Evolutionary conservation across 1,140 invertebrate species (phyloP), one percentile per base, ranked within the genome.

Genomic region (Pogonomyrmex barbatus): DNA sequence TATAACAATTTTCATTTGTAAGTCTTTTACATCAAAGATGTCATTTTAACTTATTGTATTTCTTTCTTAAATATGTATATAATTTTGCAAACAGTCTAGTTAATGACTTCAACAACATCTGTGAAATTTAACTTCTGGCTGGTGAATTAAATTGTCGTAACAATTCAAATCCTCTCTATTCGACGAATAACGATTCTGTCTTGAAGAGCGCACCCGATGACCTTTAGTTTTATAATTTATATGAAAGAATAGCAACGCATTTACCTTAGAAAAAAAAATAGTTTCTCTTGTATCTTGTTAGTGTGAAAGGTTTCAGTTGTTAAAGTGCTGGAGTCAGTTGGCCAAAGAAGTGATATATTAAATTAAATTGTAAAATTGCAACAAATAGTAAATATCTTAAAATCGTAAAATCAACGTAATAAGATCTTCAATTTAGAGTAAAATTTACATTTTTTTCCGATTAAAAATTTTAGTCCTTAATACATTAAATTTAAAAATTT

Each of bases 191-290:
- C 79, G 78, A 77, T 92, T 91, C 89, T 83, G 81, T 76, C 88
- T 88, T 71, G 87, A 85, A 89, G 81, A 86, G 85, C 79, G 88
- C 14, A 45, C 90, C 88, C 91, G 87, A 87, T 93, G 91, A 93
- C 91, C 92, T 93, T 93, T 93, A 92, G 79, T 47, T 62, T 81
- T 85, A 87, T 92, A 91, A 92, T 92, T 93, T 91, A 92, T 93
- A 90, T 90, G 73, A 87, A 87, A 91, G 83, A 62, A 89, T 92
- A 50, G 73, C 75, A 60, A 50, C 63, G 39, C 30, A 62, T 33
- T 1, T 54, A 4, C 67, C 45, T 65, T 17, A 36, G 54, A 67
- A 33, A 78, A 75, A 24, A 87, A 84, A 60, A 86, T 65, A 87
- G 73, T 47, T 77, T 87, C 73, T 56, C 17, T 68, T 67, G 73